phyloP scores from a whole-genome alignment of 2,888 invertebrate species.

The Labia minor region DNA sequence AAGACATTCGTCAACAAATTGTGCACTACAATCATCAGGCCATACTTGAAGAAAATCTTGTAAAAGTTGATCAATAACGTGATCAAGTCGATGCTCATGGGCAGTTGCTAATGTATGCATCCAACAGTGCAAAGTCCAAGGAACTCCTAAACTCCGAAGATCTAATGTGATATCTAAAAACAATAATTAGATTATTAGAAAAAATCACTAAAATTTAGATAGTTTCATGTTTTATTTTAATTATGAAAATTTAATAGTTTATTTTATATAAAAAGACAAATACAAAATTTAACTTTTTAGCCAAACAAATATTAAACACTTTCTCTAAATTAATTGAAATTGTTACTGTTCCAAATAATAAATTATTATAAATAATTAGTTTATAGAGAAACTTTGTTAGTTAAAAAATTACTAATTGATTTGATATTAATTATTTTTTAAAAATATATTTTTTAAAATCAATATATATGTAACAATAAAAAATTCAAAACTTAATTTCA shows the following conservation, averaged over 20 bases:
- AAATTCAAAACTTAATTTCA: no score
- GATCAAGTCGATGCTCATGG: slow-evolving; percentile 69
- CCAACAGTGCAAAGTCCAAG: slow-evolving; percentile 90
- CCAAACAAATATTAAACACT: no score
- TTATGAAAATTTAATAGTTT: slow-evolving; percentile 14
- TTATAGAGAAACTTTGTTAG: no score
- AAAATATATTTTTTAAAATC: no score
- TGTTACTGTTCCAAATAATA: no score
- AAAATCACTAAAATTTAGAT: slow-evolving; percentile 20
- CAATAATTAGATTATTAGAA: no score
- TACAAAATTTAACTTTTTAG: no score
- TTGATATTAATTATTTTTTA: no score
- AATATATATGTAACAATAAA: no score
- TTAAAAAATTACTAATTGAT: no score
- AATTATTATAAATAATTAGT: no score
- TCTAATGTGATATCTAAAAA: slow-evolving; percentile 72
- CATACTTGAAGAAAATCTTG: slow-evolving; percentile 86
- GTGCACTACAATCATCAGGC: slow-evolving; percentile 77
- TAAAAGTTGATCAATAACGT: slow-evolving; percentile 75
- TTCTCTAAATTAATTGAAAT: no score
- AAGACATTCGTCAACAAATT: slow-evolving; percentile 81
- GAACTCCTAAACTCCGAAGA: slow-evolving; percentile 70
- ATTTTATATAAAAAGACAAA: background rate
- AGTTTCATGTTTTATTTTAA: slow-evolving; percentile 18
- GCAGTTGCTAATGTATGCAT: slow-evolving; percentile 79